Base-by-base conservation (phyloP, 2,797 vertebrate species). In the Sebastes taczanowskii region DNA sequence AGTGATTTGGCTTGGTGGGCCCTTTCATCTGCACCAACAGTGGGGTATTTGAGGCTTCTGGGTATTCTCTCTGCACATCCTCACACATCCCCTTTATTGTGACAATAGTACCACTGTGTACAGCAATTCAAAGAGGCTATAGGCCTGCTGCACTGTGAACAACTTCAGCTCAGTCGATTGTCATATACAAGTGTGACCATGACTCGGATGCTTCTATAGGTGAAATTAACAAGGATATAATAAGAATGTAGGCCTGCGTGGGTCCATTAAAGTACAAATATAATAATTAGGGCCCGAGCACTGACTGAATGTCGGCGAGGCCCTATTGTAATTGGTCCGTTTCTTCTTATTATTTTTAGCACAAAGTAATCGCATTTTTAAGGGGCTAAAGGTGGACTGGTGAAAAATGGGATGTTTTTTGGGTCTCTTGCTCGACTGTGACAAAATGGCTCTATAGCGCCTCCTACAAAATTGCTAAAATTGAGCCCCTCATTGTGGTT, bases 1-100 rank as follows among this genome's bases (percentile, higher is more conserved):
- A 93, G 94, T 90, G 89, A 94, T 94, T 94, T 93, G 93, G 88
- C 87, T 91, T 86, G 86, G 87, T 77, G 80, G 79, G 66, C 78
- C 84, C 91, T 95, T 94, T 94, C 91, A 95, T 94, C 91, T 91
- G 75, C 81, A 69, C 86, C 70, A 75, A 90, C 88, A 80, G 82
- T 34, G 87, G 85, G 81, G 82, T 91, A 78, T 89, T 91, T 83
- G 80, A 88, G 86, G 91, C 89, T 94, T 90, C 84, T 92, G 89
- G 89, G 89, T 85, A 87, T 90, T 90, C 86, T 89, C 79, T 67
- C 62, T 71, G 78, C 83, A 85, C 78, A 87, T 89, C 77, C 83
- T 92, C 82, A 83, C 90, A 90, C 92, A 91, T 91, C 89, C 83
- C 74, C 74, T 83, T 81, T 79, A 73, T 77, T 82, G 87, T 81